Conservation (phyloP, 2,888 invertebrate species). For the Dynastes maya region DNA sequence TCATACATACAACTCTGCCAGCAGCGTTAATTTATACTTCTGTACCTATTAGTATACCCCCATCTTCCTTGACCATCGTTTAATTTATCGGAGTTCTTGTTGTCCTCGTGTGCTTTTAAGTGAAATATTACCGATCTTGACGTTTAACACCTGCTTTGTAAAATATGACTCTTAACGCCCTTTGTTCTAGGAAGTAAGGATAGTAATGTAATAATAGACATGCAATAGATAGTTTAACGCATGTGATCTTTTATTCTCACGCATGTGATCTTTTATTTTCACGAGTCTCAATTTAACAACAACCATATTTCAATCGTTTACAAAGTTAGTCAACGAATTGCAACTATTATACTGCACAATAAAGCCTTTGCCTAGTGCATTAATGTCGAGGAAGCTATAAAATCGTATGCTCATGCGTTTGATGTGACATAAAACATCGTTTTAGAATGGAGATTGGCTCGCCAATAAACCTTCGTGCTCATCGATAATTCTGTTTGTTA, state of each 20-base stretch:
- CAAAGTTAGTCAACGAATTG: too few species aligned
- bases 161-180: slow-evolving; percentile 8
- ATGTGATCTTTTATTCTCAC: too few species aligned
- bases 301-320: too few species aligned
- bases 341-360: too few species aligned
- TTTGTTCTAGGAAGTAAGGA: slow-evolving; percentile 2
- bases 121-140: slow-evolving; percentile 28
- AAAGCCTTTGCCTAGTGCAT: neutral
- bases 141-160: slow-evolving; percentile 31
- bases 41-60: slow-evolving; percentile 20
- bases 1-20: neutral
- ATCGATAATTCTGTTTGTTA: slow-evolving; percentile 36
- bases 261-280: too few species aligned
- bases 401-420: neutral
- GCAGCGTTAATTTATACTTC: slow-evolving; percentile 27
- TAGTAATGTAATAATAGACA: neutral
- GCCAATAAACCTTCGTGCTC: slow-evolving; percentile 33
- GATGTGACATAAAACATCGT: slow-evolving; percentile 10
- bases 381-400: slow-evolving; percentile 11
- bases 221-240: neutral
- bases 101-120: neutral
- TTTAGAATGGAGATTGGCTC: slow-evolving; percentile 16
- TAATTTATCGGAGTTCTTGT: slow-evolving; percentile 16
- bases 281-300: too few species aligned
- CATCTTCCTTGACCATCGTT: slow-evolving; percentile 8